Conservation (phyloP, 1,140 invertebrate genomes). For the Piezodorus guildinii region DNA sequence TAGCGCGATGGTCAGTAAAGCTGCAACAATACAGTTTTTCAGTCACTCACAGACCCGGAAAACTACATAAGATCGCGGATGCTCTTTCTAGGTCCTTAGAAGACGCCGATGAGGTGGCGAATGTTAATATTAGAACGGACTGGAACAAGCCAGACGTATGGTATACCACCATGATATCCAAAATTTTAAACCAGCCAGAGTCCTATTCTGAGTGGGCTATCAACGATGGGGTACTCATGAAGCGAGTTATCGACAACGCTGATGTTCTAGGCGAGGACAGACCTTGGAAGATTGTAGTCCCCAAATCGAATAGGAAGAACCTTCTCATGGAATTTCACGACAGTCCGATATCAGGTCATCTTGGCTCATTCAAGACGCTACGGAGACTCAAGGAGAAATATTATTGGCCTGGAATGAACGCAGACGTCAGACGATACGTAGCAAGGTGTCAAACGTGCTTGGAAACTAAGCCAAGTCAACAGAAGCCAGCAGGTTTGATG, state of each 20-base stretch:
- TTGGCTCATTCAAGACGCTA: not conserved
- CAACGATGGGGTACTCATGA: constrained; percentile 22
- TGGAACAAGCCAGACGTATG: too few species aligned
- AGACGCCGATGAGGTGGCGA: constrained; percentile 20
- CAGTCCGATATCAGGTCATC: not conserved
- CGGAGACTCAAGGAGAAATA: too few species aligned
- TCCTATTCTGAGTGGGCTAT: too few species aligned
- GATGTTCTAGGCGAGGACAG: not conserved
- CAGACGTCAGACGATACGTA: too few species aligned
- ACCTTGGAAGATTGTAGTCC: not conserved
- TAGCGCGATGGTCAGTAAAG: too few species aligned
- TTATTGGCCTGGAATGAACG: too few species aligned
- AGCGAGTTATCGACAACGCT: not conserved
- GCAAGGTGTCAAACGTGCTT: too few species aligned
- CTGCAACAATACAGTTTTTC: too few species aligned
- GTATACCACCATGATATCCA: too few species aligned
- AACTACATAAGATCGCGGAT: constrained; percentile 10
- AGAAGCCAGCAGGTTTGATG: not conserved
- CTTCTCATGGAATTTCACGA: not conserved
- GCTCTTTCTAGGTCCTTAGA: constrained; percentile 31
- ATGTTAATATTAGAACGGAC: constrained; percentile 34
- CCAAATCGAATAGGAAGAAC: too few species aligned
- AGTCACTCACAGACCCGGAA: not conserved
- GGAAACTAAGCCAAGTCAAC: not conserved
- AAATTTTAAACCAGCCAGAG: too few species aligned